Conservation (phyloP, 2,888 invertebrate species). For the Archaeoteleia sp. region DNA sequence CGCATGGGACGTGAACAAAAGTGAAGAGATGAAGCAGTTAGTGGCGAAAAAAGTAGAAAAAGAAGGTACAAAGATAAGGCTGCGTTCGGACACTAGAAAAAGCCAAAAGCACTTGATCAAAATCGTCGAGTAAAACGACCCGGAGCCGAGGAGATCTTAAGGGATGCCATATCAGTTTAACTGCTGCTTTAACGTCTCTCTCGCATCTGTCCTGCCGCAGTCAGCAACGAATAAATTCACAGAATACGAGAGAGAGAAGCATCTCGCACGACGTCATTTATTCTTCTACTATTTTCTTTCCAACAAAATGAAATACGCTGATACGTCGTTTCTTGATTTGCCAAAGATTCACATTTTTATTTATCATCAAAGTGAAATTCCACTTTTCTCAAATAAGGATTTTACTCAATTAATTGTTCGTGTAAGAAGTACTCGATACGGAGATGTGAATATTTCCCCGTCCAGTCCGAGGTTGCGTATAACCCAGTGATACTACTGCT, state of each 20-base stretch:
- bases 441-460: slow-evolving; percentile 51
- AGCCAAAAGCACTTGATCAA: slow-evolving; percentile 38
- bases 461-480: slow-evolving; percentile 44
- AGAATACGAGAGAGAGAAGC: slow-evolving; percentile 41
- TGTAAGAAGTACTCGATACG: slow-evolving; percentile 16
- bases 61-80: slow-evolving; percentile 26
- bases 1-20: no score
- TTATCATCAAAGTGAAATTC: slow-evolving; percentile 4
- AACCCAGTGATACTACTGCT: slow-evolving; percentile 48
- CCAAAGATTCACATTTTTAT: slow-evolving; percentile 18
- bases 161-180: slow-evolving; percentile 52
- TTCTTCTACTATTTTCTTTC: slow-evolving; percentile 35
- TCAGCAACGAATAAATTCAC: slow-evolving; percentile 53
- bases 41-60: neutral
- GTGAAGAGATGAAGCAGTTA: neutral
- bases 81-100: slow-evolving; percentile 29
- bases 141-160: slow-evolving; percentile 44
- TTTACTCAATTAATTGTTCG: neutral
- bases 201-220: slow-evolving; percentile 52
- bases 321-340: slow-evolving; percentile 38
- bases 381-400: slow-evolving; percentile 2
- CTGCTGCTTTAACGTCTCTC: slow-evolving; percentile 51
- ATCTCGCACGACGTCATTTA: slow-evolving; percentile 46
- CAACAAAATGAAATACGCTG: slow-evolving; percentile 44
- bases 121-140: slow-evolving; percentile 42